A percentile compares a stretch with the other conserved stretches of the same genome.
phyloP scores from a whole-genome alignment of 2,113 vertebrate genomes.

The Dermatemys mawii region DNA sequence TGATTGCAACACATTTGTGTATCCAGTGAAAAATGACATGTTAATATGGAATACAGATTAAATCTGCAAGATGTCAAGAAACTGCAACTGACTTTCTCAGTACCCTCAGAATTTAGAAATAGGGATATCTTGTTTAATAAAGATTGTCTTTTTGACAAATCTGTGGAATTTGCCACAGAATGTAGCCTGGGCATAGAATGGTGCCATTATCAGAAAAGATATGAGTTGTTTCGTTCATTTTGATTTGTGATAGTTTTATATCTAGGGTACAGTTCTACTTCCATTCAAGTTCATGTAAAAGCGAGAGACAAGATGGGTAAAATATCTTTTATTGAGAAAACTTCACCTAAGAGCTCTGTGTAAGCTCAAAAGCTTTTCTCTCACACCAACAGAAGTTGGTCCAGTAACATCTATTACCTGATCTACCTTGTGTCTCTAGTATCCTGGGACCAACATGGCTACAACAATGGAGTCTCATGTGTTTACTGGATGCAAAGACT shows the following conservation, averaged over 20 bases:
- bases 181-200: background rate
- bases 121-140: background rate
- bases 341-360: no score
- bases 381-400: background rate
- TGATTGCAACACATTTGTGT: background rate
- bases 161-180: background rate
- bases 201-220: background rate
- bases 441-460: background rate
- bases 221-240: background rate
- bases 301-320: no score
- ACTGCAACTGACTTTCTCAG: background rate
- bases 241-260: background rate
- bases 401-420: background rate
- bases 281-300: background rate
- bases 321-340: no score
- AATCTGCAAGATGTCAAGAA: background rate
- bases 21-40: background rate
- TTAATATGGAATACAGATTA: background rate
- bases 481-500: background rate
- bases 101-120: background rate
- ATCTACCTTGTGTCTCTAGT: background rate
- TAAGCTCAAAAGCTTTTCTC: no score
- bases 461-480: background rate
- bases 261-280: background rate
- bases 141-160: background rate